A percentile compares a stretch with the other conserved stretches of the same genome.
These are phyloP conservation scores for Pelobates fuscus DNA, from an alignment of 2,113 vertebrate genomes.

Conservation along the genomic window DNA sequence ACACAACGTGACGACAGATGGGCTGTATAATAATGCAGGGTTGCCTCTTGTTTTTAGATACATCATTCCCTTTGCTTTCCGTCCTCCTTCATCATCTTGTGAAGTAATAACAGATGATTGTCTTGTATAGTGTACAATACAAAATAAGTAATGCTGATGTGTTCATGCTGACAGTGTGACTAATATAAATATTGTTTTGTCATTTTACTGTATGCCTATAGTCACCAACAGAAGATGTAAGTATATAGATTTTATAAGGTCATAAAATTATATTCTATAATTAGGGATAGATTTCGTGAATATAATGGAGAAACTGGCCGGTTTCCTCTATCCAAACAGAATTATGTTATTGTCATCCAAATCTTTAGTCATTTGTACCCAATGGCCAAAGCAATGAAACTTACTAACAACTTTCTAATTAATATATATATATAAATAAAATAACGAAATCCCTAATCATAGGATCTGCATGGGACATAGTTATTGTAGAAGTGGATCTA, in stretches of 20 bases:
- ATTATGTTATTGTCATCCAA: background rate
- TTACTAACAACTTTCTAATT: background rate
- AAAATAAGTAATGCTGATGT: too few species aligned
- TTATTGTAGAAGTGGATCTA: background rate
- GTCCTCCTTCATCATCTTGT: too few species aligned
- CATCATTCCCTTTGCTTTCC: too few species aligned
- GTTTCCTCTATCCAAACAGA: background rate
- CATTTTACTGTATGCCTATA: constrained; percentile 47
- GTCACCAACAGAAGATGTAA: constrained; percentile 55
- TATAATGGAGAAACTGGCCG: background rate
- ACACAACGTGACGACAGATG: too few species aligned
- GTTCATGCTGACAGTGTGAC: too few species aligned
- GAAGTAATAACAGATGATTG: too few species aligned
- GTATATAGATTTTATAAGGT: constrained; percentile 32
- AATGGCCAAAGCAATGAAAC: too few species aligned
- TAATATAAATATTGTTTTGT: constrained; percentile 50
- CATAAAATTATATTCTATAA: constrained; percentile 16
- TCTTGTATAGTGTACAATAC: too few species aligned
- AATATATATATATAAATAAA: background rate
- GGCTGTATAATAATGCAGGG: too few species aligned
- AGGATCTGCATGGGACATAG: constrained; percentile 35
- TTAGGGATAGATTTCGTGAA: constrained; percentile 18
- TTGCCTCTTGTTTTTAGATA: too few species aligned
- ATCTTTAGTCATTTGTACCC: background rate
- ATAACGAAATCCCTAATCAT: constrained; percentile 35